These are phyloP conservation scores for Conopomorpha cramerella DNA, from an alignment of 1,140 invertebrate species.

Conservation along the genomic window DNA sequence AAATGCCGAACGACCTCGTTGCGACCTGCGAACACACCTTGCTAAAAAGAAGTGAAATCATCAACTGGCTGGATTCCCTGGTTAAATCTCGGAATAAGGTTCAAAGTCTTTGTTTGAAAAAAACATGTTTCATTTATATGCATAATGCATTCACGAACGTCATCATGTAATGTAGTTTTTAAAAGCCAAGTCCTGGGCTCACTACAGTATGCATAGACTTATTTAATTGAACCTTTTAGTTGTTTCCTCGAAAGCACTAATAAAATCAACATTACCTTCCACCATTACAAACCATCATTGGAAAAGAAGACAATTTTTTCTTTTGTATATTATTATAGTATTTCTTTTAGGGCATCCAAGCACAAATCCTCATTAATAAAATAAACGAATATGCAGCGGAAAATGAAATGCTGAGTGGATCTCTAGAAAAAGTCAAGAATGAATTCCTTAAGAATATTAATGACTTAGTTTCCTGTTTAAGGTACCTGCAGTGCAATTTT, in stretches of 20 bases:
- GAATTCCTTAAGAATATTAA: conserved; percentile 24
- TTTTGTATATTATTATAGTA: conserved; percentile 1
- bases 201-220: no score
- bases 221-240: no score
- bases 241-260: no score
- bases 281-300: no score
- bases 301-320: no score
- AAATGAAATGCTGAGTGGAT: conserved; percentile 29
- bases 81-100: conserved; percentile 25
- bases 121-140: not conserved
- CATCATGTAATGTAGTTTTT: not conserved
- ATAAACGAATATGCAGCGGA: conserved; percentile 35
- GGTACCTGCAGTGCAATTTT: no score
- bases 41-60: conserved; percentile 28
- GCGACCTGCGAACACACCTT: conserved; percentile 30
- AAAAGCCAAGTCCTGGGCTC: no score
- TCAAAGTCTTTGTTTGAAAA: not conserved
- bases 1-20: conserved; percentile 29
- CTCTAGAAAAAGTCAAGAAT: conserved; percentile 21
- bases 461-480: conserved; percentile 22
- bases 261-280: no score
- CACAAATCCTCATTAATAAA: conserved; percentile 23
- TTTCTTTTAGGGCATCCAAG: conserved; percentile 20
- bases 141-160: not conserved
- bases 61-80: conserved; percentile 32